These are phyloP conservation scores for Ips nitidus DNA, from an alignment of 1,140 invertebrate genomes.

Conservation along the genomic window DNA sequence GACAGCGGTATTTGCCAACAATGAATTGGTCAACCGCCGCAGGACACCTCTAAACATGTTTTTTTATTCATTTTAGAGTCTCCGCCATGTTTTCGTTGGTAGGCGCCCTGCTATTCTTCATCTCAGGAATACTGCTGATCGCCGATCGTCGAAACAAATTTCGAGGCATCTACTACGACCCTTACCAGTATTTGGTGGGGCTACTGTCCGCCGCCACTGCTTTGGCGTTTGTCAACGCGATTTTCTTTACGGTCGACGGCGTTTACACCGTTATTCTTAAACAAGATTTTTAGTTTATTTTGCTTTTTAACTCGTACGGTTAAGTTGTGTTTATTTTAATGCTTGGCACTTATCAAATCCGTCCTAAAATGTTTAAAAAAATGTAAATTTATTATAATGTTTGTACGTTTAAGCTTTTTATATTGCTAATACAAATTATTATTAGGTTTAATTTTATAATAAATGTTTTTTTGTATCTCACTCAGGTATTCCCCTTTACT, in stretches of 20 bases:
- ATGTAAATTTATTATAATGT: background rate
- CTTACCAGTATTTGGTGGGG: slow-evolving; percentile 56
- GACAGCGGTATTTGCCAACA: too few relatives aligned
- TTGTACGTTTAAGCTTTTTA: background rate
- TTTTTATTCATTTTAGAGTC: slow-evolving; percentile 56
- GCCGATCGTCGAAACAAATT: slow-evolving; percentile 36
- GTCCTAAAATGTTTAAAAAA: background rate
- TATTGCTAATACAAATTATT: background rate
- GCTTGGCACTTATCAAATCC: background rate
- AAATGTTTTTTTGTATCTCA: too few relatives aligned
- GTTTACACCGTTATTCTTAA: slow-evolving; percentile 55
- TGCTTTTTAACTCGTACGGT: background rate
- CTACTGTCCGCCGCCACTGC: slow-evolving; percentile 61
- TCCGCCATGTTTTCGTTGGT: slow-evolving; percentile 63
- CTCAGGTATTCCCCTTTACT: too few relatives aligned
- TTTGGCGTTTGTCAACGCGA: slow-evolving; percentile 58
- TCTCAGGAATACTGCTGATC: slow-evolving; percentile 56
- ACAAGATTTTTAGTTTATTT: slow-evolving; percentile 40
- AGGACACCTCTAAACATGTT: too few relatives aligned
- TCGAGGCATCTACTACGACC: slow-evolving; percentile 52
- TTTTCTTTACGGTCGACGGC: slow-evolving; percentile 58
- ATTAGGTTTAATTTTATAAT: too few relatives aligned
- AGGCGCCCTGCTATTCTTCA: slow-evolving; percentile 63
- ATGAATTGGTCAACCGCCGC: too few relatives aligned
- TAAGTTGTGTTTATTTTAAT: background rate